These are phyloP conservation scores for Meiosimyza platycephala DNA, from an alignment of 2,888 invertebrate genomes.

Conservation along the genomic window DNA sequence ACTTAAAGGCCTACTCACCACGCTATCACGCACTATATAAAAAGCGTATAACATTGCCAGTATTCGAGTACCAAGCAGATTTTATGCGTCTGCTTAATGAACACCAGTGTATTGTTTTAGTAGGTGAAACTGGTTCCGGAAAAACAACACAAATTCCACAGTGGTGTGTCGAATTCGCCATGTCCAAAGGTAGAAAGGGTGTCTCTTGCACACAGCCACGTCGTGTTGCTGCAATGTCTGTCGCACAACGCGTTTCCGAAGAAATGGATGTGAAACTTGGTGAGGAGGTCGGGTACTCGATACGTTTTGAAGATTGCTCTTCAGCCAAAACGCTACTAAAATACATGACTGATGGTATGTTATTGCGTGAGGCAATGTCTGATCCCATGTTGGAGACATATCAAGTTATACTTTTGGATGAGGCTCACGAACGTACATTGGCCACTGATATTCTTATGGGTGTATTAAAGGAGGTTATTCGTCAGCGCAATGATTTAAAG, in stretches of 20 bases:
- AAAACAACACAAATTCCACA: constrained; percentile 99
- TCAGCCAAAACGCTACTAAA: constrained; percentile 93
- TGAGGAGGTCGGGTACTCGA: constrained; percentile 94
- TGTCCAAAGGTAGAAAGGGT: constrained; percentile 75
- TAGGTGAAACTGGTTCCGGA: constrained; percentile 99
- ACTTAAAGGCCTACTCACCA: constrained; percentile 85
- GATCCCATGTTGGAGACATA: constrained; percentile 98
- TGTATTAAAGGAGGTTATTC: constrained; percentile 92
- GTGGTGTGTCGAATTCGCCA: constrained; percentile 87
- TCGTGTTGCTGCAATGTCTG: constrained; percentile 99
- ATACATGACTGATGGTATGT: constrained; percentile 99
- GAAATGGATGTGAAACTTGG: constrained; percentile 98
- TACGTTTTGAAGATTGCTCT: constrained; percentile 99
- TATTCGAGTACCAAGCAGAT: constrained; percentile 97
- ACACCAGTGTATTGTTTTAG: constrained; percentile 94
- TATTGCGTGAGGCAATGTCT: constrained; percentile 98
- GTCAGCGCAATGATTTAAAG: constrained; percentile 90
- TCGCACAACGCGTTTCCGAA: constrained; percentile 97
- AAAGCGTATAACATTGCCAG: constrained; percentile 91
- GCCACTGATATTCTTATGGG: constrained; percentile 99
- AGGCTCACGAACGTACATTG: constrained; percentile 98
- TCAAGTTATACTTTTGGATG: constrained; percentile 89
- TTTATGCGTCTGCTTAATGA: constrained; percentile 94
- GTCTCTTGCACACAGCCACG: constrained; percentile 98
- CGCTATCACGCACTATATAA: constrained; percentile 89